Evolutionary conservation across 2,113 vertebrate genomes (phyloP), one percentile per base, ranked within the genome.

Genomic region (Siniperca chuatsi): DNA sequence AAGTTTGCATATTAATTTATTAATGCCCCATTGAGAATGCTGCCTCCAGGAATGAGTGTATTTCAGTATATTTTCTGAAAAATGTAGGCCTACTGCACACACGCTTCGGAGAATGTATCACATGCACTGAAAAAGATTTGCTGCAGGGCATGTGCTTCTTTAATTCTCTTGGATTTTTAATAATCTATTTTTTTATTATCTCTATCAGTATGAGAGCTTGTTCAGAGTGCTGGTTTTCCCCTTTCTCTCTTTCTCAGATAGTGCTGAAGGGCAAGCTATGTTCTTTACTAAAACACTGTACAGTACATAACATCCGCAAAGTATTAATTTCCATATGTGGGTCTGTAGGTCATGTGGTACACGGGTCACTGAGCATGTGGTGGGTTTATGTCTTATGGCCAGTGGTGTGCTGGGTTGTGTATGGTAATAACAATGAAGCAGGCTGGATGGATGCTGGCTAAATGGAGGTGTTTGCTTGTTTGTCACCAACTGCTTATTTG

Each of bases 391-490:
- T 86, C 86, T 90, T 75, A 60, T 80, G 77, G 76, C 78, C 25
- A 55, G 55, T 18, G 57, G n/a, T 52, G 69, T 75, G 84, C 33
- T 73, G 54, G 52, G 52, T 35, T 78, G 79, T 91, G 66, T 89
- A 48, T 72, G 67, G 75, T 90, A 33, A 90, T 74, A 90, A 92
- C 87, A 85, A 78, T 62, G 71, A 68, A 66, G 46, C 57, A 52
- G 58, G 71, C 50, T 20, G 87, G 68, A 79, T 9, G 73, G 62
- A 77, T 90, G 88, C 87, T 60, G 90, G 85, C 82, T 91, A 79
- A 91, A 91, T 66, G 86, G 62, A 86, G 87, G 85, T 64, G 89
- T 88, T 90, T 81, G 58, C 86, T 79, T 90, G 69, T 90, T 87
- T 91, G 76, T 84, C 18, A 13, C 83, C 78, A 79, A 90, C 76